These are phyloP conservation scores for Leptura quadrifasciata DNA, from an alignment of 2,888 invertebrate genomes.

Conservation along the genomic window DNA sequence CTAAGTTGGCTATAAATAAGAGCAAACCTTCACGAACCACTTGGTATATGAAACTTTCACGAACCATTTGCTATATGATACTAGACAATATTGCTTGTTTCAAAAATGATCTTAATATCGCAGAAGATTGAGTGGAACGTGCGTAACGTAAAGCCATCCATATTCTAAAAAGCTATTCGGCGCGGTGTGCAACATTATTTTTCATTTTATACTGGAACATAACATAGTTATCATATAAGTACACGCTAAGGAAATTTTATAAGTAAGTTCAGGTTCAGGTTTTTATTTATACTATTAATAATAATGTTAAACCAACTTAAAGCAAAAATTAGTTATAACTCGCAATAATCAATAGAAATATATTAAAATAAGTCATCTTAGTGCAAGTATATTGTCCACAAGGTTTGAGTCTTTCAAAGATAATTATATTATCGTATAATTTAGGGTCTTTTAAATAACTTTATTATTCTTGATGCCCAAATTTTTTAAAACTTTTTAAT, in stretches of 20 bases:
- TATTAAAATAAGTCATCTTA: no score
- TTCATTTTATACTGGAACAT: background rate
- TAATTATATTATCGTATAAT: no score
- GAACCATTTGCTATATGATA: background rate
- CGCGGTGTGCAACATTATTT: background rate
- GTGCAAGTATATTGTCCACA: no score
- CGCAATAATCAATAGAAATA: no score
- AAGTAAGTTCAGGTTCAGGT: no score
- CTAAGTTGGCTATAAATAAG: background rate
- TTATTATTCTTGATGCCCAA: no score
- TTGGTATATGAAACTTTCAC: background rate
- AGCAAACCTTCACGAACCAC: background rate
- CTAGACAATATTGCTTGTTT: conserved; percentile 1
- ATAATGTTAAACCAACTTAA: no score
- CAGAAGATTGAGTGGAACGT: background rate
- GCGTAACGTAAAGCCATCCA: background rate
- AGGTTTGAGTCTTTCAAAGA: no score
- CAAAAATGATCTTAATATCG: background rate
- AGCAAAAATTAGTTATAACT: no score
- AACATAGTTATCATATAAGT: background rate
- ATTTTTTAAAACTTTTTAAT: no score
- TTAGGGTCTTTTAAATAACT: no score
- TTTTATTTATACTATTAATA: no score
- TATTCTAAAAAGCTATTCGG: background rate
- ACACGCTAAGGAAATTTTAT: background rate